These are phyloP conservation scores for Enteromius thamalakanensis DNA, from an alignment of 2,797 vertebrate genomes.

Conservation along the genomic window DNA sequence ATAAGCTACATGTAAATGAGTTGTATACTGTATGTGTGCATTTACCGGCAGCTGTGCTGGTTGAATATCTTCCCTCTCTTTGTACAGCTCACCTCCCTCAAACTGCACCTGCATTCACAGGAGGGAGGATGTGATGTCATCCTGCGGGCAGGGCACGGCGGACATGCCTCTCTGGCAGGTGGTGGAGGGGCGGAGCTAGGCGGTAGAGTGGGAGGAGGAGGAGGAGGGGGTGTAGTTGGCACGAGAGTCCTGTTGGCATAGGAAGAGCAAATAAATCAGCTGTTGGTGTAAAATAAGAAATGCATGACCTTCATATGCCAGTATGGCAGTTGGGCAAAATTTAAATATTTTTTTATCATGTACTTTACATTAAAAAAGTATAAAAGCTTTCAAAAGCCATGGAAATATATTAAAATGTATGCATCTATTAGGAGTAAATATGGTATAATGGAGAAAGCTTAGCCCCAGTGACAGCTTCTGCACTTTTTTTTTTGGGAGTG, in stretches of 20 bases:
- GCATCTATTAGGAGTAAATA: neutral
- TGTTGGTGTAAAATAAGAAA: slow-evolving; percentile 22
- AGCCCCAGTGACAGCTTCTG: neutral
- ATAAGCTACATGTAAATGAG: neutral
- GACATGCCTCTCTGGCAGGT: slow-evolving; percentile 63
- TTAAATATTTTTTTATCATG: neutral
- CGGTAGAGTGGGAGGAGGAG: slow-evolving; percentile 49
- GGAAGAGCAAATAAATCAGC: slow-evolving; percentile 12
- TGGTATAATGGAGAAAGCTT: neutral
- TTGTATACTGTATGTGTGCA: neutral
- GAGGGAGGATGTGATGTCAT: slow-evolving; percentile 70
- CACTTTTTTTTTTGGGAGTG: neutral
- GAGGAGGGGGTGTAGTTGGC: slow-evolving; percentile 52
- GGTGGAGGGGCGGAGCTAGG: slow-evolving; percentile 50
- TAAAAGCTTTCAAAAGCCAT: neutral
- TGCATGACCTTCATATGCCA: neutral
- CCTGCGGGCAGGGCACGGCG: slow-evolving; percentile 74
- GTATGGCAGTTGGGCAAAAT: neutral
- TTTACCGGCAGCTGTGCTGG: slow-evolving; percentile 77
- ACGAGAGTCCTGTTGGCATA: slow-evolving; percentile 62
- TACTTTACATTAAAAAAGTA: neutral
- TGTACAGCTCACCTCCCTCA: slow-evolving; percentile 72
- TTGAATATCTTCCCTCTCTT: slow-evolving; percentile 73
- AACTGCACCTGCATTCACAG: slow-evolving; percentile 75
- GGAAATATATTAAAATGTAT: neutral